Conservation (phyloP, 2,113 vertebrate genomes). For the Irena cyanogastra region DNA sequence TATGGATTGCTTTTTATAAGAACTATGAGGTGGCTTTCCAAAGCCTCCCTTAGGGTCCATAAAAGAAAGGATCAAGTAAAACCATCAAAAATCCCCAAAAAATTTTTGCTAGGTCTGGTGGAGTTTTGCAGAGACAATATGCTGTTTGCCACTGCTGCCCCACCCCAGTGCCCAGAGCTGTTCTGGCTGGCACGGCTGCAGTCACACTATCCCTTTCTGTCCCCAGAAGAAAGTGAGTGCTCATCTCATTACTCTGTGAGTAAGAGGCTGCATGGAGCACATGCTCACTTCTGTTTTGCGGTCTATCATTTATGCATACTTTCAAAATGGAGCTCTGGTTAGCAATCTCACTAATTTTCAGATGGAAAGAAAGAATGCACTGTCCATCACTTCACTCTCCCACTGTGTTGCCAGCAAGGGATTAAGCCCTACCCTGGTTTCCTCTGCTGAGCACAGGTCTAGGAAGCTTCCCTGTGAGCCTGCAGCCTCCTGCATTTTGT, state of each 20-base stretch:
- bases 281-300: not conserved
- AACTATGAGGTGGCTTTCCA: not conserved
- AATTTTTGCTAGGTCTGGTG: not conserved
- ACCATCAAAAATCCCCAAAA: not conserved
- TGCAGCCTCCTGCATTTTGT: not conserved
- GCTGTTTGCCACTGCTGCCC: fast-evolving
- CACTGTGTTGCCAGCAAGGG: not conserved
- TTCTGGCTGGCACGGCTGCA: not conserved
- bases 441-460: not conserved
- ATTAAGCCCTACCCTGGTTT: not conserved
- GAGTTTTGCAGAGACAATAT: not conserved
- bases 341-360: not conserved
- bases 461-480: not conserved
- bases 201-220: not conserved
- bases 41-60: not conserved
- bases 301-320: fast-evolving
- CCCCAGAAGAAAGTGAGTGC: not conserved
- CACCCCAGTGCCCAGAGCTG: not conserved
- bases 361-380: not conserved
- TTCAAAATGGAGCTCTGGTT: not conserved
- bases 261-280: not conserved
- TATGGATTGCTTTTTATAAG: not conserved
- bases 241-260: not conserved
- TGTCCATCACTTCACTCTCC: not conserved
- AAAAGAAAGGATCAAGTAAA: not conserved